These are phyloP conservation scores for Teinopalpus imperialis DNA, from an alignment of 2,888 invertebrate genomes.

Conservation along the genomic window DNA sequence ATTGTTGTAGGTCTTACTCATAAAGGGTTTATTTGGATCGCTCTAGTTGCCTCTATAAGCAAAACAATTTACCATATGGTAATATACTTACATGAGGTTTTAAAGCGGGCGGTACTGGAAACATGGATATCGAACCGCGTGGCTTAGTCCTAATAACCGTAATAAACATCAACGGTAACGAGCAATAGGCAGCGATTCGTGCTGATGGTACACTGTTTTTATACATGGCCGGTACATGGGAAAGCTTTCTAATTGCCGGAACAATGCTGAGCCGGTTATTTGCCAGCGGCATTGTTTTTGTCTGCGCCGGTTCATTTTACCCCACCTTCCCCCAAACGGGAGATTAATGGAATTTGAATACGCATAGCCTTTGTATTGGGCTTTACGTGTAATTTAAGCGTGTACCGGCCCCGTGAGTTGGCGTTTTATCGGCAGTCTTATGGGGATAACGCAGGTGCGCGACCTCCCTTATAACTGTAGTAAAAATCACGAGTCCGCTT, in stretches of 20 bases:
- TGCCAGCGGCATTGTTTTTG: slow-evolving; percentile 82
- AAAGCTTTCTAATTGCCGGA: slow-evolving; percentile 83
- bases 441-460: slow-evolving; percentile 59
- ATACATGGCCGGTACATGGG: slow-evolving; percentile 81
- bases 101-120: slow-evolving; percentile 57
- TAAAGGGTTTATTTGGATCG: not conserved
- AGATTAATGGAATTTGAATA: slow-evolving; percentile 82
- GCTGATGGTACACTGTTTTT: slow-evolving; percentile 81
- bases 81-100: slow-evolving; percentile 25
- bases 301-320: slow-evolving; percentile 80
- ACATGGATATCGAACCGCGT: slow-evolving; percentile 69
- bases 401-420: slow-evolving; percentile 73
- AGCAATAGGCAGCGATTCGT: slow-evolving; percentile 80
- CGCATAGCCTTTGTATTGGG: slow-evolving; percentile 80
- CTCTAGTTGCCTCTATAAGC: not conserved
- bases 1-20: slow-evolving; percentile 2
- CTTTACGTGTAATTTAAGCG: slow-evolving; percentile 80
- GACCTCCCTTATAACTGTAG: slow-evolving; percentile 51
- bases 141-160: slow-evolving; percentile 79
- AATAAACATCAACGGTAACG: slow-evolving; percentile 81
- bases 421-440: slow-evolving; percentile 69
- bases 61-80: slow-evolving; percentile 15
- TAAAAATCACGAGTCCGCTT: slow-evolving; percentile 53
- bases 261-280: slow-evolving; percentile 82
- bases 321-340: slow-evolving; percentile 72